phyloP scores from a whole-genome alignment of 2,888 invertebrate species.

The Hirtodrosophila cameraria region DNA sequence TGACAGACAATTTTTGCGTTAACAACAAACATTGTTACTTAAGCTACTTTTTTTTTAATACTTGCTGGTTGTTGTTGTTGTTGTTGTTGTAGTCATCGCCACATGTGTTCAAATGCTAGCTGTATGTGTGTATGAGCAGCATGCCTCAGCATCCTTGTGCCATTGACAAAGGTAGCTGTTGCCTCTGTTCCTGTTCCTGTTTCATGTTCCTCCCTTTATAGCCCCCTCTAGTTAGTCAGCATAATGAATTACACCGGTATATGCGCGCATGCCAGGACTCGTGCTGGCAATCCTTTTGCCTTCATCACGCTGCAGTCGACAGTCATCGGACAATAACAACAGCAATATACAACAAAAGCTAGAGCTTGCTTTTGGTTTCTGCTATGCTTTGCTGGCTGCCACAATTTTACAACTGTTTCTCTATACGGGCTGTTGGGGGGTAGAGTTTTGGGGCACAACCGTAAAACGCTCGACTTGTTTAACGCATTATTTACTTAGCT shows the following conservation, averaged over 20 bases:
- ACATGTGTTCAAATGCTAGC: slow-evolving; percentile 60
- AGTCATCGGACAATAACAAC: slow-evolving; percentile 34
- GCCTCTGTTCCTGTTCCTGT: neutral
- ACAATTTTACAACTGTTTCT: slow-evolving; percentile 75
- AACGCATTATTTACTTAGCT: slow-evolving; percentile 76
- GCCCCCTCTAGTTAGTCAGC: slow-evolving; percentile 44
- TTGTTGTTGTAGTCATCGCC: slow-evolving; percentile 38
- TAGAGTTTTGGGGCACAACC: slow-evolving; percentile 14
- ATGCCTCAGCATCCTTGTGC: slow-evolving; percentile 18
- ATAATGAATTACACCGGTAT: slow-evolving; percentile 61
- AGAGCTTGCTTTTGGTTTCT: slow-evolving; percentile 9
- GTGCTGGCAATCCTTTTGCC: slow-evolving; percentile 58
- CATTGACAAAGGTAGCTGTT: slow-evolving; percentile 32
- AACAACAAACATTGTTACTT: slow-evolving; percentile 50
- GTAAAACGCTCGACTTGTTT: slow-evolving; percentile 78
- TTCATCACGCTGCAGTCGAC: slow-evolving; percentile 58
- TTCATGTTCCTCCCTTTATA: no score
- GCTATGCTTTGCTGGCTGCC: slow-evolving; percentile 59
- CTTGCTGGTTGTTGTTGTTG: neutral
- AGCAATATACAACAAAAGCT: slow-evolving; percentile 16
- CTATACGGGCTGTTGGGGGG: slow-evolving; percentile 8
- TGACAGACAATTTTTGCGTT: slow-evolving; percentile 76
- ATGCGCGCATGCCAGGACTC: slow-evolving; percentile 34
- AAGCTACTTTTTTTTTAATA: slow-evolving; percentile 18
- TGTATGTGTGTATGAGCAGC: slow-evolving; percentile 22